Evolutionary conservation across 2,113 vertebrate genomes (phyloP).

Genomic region (Lepus europaeus): DNA sequence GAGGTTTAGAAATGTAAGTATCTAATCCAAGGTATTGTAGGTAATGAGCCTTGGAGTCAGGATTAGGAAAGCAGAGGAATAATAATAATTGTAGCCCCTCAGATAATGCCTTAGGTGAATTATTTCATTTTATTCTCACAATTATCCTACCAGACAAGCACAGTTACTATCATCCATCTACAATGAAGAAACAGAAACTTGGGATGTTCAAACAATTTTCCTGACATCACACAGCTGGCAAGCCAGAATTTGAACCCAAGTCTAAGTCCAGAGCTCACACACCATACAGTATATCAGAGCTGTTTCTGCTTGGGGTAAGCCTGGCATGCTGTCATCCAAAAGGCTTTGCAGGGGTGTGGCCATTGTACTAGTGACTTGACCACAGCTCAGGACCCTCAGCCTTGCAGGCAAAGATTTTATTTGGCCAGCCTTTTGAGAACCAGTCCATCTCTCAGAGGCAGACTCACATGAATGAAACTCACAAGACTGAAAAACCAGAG

Average conservation of each 20-base stretch:
- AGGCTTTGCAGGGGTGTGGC: background rate
- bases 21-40: background rate
- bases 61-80: conserved; percentile 59
- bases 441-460: background rate
- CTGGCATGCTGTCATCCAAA: background rate
- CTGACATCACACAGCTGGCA: conserved; percentile 3
- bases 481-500: conserved; percentile 27
- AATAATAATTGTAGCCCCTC: conserved; percentile 9
- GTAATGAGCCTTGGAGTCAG: background rate
- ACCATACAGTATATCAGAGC: background rate
- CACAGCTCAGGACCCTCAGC: background rate
- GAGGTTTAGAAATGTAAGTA: conserved; percentile 35
- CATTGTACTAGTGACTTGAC: background rate
- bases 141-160: conserved; percentile 8
- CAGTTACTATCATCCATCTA: background rate
- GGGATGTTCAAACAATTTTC: background rate
- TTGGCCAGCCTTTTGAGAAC: background rate
- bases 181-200: conserved; percentile 39
- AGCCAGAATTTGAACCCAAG: conserved; percentile 21
- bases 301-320: background rate
- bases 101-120: conserved; percentile 38
- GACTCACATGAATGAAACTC: background rate
- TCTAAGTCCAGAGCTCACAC: background rate
- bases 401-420: background rate
- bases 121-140: conserved; percentile 60